Evolutionary conservation across 2,797 vertebrate species (phyloP), one percentile per base, ranked within the genome.

Genomic region (Sphaeramia orbicularis): DNA sequence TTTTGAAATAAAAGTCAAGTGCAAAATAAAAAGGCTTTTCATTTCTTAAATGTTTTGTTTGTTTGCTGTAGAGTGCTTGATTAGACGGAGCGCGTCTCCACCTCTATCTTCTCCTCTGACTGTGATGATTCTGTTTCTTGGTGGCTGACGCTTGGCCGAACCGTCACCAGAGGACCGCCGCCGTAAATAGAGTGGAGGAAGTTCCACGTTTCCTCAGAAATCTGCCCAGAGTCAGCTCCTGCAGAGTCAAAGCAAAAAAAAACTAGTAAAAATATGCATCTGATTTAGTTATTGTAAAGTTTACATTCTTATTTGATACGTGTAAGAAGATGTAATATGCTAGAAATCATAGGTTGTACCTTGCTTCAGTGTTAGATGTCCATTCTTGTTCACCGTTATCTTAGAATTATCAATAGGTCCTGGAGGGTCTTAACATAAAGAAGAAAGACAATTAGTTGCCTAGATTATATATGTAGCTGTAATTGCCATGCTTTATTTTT

Each of bases 151-250:
- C 89, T 98, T 32, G 97, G 97, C 43, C 97, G 93, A 2, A 99
- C 87, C 0, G 96, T 97, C 65, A 99, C 95, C 75, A 98, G 92
- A 0, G 98, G 97, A 4, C 98, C 98, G 36, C 98, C 98, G 9
- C 96, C 95, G 38, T 99, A 98, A 81, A 99, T 96, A 1, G 94
- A 96, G 83, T 97, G 95, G 36, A 99, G 95, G 89, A 99, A 99
- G 93, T 95, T 96, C 98, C 98, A 99, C 0, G 98, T 99, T 92
- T 99, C 97, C 83, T 98, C 97, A 1, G 97, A 99, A 89, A 99
- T 99, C 86, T 99, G 98, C 50, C 98, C 98, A 57, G 97, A 99
- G 92, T 99, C 98, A 3, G 98, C 97, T 84, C 97, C 98, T 99
- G 84, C 12, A 4, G 32, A 42, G 61, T 30, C 13, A 15, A 7